Evolutionary conservation across 2,113 vertebrate genomes (phyloP), one percentile per base, ranked within the genome.

Genomic region (Bubo blakistoni): DNA sequence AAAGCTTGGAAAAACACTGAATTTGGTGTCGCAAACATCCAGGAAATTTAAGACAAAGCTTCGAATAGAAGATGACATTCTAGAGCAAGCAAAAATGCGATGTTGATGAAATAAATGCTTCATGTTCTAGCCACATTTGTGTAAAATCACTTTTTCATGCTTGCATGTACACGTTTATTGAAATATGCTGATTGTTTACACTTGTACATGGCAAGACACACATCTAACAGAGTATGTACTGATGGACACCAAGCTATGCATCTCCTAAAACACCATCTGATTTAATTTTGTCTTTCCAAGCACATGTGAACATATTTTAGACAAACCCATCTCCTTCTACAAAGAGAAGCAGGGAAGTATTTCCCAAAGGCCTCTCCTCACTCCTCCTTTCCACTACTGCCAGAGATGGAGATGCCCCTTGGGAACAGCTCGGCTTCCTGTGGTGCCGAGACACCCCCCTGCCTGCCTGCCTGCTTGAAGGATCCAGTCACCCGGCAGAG

Each of bases 401-500:
- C 2, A 5, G 57, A 40, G 57, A 38, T 6, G 12, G 26, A 44
- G 32, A 27, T 36, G n/a, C 10, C 13, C 38, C n/a, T 15, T 49
- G 26, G 47, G 36, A 49, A 36, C 2, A 80, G 40, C 8, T 7
- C 11, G 0, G 6, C n/a, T n/a, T 2, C 10, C 24, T 4, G 1
- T 0, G 2, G 44, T 72, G 16, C 17, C 3, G 3, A 42, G 10
- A 24, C 16, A 46, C 16, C 44, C 44, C 18, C 46, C 46, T 1
- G 7, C 11, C 54, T 0, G 11, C 12, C 24, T 72, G 34, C 7
- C 22, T 52, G 51, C 20, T 40, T 40, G 42, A 21, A 26, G 12
- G 7, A 25, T 34, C 14, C 0, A 0, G 21, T 15, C 16, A 14
- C 10, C 9, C 0, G 0, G 0, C 26, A 74, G 46, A 90, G 70